These are phyloP conservation scores for Trichonephila inaurata DNA, from an alignment of 1,140 invertebrate genomes.

Conservation along the genomic window DNA sequence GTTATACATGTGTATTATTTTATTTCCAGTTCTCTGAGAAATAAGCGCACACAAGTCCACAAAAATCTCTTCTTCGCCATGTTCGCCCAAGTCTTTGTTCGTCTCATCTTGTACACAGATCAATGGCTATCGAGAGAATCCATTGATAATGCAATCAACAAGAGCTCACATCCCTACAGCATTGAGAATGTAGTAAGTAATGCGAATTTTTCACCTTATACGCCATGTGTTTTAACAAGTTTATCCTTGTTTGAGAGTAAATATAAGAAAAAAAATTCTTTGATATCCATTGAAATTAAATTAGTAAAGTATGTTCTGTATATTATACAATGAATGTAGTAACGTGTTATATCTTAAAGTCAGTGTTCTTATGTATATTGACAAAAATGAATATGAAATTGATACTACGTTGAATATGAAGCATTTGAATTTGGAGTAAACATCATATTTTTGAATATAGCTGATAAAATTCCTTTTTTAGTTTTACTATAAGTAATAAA, in stretches of 20 bases:
- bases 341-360: no score
- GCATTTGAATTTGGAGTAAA: no score
- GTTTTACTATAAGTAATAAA: no score
- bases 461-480: no score
- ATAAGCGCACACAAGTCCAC: constrained; percentile 93
- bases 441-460: no score
- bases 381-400: no score
- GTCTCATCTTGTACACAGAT: constrained; percentile 92
- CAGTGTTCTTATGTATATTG: no score
- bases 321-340: no score
- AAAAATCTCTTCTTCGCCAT: constrained; percentile 93
- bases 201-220: background rate
- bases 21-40: constrained; percentile 87
- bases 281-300: background rate
- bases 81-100: constrained; percentile 90
- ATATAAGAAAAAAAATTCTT: background rate
- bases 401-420: no score
- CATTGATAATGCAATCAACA: constrained; percentile 70
- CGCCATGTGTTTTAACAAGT: background rate
- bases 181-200: constrained; percentile 90
- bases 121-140: constrained; percentile 84
- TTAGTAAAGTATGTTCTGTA: no score
- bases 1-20: background rate
- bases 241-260: background rate
- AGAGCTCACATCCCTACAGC: constrained; percentile 80